Percentiles rank a stretch among this genome's conserved stretches.
These are phyloP conservation scores for Urophycis tenuis DNA, from an alignment of 2,797 vertebrate species.

Conservation along the genomic window DNA sequence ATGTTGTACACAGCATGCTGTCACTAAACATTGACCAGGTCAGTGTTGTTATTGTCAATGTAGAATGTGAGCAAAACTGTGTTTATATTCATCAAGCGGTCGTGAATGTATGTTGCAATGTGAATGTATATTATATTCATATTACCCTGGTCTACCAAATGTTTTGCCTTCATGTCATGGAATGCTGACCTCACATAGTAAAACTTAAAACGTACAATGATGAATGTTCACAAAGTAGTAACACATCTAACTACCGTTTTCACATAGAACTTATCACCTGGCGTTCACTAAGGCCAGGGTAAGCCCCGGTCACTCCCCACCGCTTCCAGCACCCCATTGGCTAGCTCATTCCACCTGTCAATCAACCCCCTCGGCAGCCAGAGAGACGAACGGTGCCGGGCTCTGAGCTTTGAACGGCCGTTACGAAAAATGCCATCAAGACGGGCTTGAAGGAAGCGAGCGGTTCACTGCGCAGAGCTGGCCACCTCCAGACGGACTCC, in stretches of 20 bases:
- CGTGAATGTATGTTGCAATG: background rate
- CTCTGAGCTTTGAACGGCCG: background rate
- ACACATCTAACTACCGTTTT: background rate
- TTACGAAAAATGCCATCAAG: background rate
- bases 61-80: background rate
- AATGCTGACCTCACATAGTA: background rate
- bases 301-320: background rate
- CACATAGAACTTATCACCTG: too few relatives aligned
- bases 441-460: background rate
- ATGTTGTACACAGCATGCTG: background rate
- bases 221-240: background rate
- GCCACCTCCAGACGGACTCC: background rate
- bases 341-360: background rate
- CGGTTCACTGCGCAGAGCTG: background rate
- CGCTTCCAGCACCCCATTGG: background rate
- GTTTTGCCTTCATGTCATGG: background rate
- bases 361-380: background rate
- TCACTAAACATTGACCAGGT: background rate
- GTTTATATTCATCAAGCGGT: background rate
- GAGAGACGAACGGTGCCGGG: background rate
- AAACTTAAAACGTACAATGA: background rate
- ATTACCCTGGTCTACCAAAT: background rate
- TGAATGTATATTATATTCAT: background rate
- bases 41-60: background rate
- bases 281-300: too few relatives aligned